Evolutionary conservation across 2,113 vertebrate species (phyloP).

Genomic region (Saguinus midas): DNA sequence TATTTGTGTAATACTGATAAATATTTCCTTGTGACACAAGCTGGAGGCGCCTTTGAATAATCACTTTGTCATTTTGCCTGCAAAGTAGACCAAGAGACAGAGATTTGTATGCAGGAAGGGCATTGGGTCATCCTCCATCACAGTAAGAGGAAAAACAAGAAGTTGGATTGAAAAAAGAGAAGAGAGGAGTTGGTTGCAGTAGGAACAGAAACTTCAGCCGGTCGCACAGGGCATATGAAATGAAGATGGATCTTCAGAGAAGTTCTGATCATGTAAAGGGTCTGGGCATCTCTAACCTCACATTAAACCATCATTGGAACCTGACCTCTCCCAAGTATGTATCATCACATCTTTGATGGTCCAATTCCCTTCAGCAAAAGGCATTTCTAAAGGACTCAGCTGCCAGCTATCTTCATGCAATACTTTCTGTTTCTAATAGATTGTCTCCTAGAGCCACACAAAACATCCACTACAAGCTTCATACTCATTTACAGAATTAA

Average conservation of each 20-base stretch:
- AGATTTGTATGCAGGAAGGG: neutral
- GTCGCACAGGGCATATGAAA: neutral
- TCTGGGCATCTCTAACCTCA: fast-evolving
- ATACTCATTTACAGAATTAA: neutral
- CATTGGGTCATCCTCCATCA: neutral
- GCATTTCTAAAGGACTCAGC: neutral
- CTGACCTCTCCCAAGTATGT: fast-evolving
- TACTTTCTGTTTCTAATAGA: neutral
- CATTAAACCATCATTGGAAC: neutral
- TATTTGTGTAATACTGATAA: neutral
- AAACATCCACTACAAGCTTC: neutral
- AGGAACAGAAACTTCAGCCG: neutral
- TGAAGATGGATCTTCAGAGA: neutral
- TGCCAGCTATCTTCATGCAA: neutral
- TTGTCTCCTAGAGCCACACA: neutral
- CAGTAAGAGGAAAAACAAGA: neutral
- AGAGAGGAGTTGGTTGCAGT: fast-evolving
- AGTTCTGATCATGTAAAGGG: neutral
- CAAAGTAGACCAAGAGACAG: neutral
- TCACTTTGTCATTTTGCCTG: neutral
- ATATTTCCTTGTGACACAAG: neutral
- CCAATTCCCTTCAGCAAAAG: neutral
- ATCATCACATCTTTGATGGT: fast-evolving
- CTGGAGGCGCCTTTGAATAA: neutral
- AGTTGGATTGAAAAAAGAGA: too few species aligned